phyloP scores from a whole-genome alignment of 2,113 vertebrate genomes.

The Colistium nudipinnis region DNA sequence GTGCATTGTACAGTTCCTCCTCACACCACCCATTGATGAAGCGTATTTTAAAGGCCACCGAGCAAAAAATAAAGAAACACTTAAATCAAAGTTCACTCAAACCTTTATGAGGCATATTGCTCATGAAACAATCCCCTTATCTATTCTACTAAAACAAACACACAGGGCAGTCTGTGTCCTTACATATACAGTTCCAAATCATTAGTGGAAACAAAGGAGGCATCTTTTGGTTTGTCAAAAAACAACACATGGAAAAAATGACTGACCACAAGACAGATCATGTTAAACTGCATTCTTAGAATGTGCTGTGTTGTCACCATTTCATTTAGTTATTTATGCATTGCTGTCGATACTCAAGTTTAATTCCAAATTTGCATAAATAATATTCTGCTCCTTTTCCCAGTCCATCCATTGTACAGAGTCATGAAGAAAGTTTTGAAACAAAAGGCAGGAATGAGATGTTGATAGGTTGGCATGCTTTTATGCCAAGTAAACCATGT shows the following conservation, averaged over 20 bases:
- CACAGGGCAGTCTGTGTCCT: conserved; percentile 85
- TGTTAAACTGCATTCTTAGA: conserved; percentile 29
- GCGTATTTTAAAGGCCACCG: background rate
- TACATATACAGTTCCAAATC: conserved; percentile 68
- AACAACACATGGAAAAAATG: conserved; percentile 51
- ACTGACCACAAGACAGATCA: conserved; percentile 25
- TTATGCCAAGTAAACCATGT: conserved; percentile 1
- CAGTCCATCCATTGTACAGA: background rate
- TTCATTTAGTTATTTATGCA: conserved; percentile 11
- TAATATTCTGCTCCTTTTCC: background rate
- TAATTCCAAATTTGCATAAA: background rate
- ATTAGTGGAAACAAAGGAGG: conserved; percentile 67
- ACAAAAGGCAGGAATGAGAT: background rate
- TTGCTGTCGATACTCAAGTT: background rate
- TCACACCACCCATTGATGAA: background rate
- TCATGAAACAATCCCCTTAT: conserved; percentile 87
- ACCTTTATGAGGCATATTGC: conserved; percentile 83
- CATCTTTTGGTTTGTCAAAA: conserved; percentile 46
- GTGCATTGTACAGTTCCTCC: background rate
- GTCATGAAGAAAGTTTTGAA: no score
- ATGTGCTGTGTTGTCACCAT: conserved; percentile 4
- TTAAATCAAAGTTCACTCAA: conserved; percentile 58
- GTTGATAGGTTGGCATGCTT: background rate
- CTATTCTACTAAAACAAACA: conserved; percentile 92
- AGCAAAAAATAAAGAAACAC: conserved; percentile 52